phyloP scores from a whole-genome alignment of 2,888 invertebrate genomes.

The Drosophila hawaiiensis region DNA sequence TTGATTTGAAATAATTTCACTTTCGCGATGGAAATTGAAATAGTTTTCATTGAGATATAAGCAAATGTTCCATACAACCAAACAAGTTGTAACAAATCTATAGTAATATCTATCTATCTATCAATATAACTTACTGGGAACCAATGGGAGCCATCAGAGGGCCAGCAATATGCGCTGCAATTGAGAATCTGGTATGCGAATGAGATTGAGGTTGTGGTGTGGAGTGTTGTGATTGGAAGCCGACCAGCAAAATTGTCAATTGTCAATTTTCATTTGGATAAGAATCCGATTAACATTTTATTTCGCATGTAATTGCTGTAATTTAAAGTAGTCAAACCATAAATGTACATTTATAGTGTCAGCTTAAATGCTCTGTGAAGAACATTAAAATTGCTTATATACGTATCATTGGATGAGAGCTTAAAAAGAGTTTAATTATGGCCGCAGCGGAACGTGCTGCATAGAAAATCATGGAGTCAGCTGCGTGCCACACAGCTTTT shows the following conservation, averaged over 20 bases:
- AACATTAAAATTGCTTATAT: constrained; percentile 38
- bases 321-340: background rate
- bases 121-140: background rate
- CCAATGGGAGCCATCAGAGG: background rate
- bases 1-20: background rate
- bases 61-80: background rate
- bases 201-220: background rate
- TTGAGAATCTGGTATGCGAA: background rate
- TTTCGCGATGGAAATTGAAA: background rate
- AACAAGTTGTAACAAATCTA: background rate
- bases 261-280: constrained; percentile 16
- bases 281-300: constrained; percentile 21
- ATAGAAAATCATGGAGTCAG: constrained; percentile 45
- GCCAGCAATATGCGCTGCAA: background rate
- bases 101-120: background rate
- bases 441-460: constrained; percentile 35
- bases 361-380: background rate
- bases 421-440: constrained; percentile 63
- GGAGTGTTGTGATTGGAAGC: background rate
- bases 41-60: background rate
- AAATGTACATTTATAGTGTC: background rate
- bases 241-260: background rate
- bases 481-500: constrained; percentile 9
- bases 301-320: background rate
- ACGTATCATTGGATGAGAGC: constrained; percentile 17